phyloP scores from a whole-genome alignment of 2,113 vertebrate species.

The Macaca fascicularis region DNA sequence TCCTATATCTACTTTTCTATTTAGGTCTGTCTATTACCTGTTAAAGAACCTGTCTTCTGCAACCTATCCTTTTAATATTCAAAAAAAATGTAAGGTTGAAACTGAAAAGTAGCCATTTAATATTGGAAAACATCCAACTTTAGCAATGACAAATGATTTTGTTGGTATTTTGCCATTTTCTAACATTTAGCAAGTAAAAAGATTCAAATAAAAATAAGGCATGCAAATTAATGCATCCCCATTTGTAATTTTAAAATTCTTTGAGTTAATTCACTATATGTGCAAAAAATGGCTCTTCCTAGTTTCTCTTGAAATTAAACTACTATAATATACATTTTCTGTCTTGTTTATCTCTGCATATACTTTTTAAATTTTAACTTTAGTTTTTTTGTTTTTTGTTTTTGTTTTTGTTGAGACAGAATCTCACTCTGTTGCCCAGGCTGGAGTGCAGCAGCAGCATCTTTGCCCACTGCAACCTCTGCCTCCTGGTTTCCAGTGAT shows the following conservation, averaged over 20 bases:
- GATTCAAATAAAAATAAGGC: conserved; percentile 12
- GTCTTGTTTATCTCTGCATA: neutral
- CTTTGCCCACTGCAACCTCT: no score
- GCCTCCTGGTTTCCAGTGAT: no score
- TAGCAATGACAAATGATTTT: neutral
- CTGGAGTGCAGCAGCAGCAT: no score
- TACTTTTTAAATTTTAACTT: no score
- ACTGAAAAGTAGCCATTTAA: neutral
- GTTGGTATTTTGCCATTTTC: neutral
- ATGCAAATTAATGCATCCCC: neutral
- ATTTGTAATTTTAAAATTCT: conserved; percentile 11
- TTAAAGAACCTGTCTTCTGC: neutral
- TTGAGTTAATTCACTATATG: neutral
- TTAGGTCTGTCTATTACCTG: neutral
- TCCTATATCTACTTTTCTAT: neutral
- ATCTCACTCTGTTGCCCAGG: no score
- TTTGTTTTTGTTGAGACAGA: no score
- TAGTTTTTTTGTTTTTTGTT: no score
- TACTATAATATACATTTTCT: neutral
- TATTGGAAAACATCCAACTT: neutral
- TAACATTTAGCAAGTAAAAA: conserved; percentile 20
- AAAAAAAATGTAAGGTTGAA: neutral
- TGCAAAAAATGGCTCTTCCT: neutral
- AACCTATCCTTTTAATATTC: neutral
- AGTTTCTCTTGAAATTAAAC: conserved; percentile 33